These are phyloP conservation scores for Theocolax elegans DNA, from an alignment of 1,140 invertebrate species.

Conservation along the genomic window DNA sequence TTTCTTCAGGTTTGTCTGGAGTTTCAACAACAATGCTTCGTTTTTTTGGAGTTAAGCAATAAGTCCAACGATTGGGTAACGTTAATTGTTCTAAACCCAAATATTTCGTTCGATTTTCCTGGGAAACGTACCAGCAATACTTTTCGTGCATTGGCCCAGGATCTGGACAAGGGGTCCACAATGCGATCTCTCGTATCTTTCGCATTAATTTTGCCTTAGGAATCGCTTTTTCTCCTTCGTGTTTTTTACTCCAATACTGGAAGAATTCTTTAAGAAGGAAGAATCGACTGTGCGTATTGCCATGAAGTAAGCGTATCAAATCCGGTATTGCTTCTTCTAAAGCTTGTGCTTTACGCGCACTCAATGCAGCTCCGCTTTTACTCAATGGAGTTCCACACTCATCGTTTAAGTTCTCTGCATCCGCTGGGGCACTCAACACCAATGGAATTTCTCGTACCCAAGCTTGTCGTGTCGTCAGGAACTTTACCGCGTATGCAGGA, in stretches of 20 bases:
- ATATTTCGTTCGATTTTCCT: constrained; percentile 71
- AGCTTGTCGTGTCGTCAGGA: constrained; percentile 61
- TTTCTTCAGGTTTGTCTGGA: constrained; percentile 40
- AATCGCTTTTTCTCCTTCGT: constrained; percentile 50
- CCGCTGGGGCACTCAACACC: constrained; percentile 48
- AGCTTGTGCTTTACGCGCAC: constrained; percentile 62
- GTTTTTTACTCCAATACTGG: constrained; percentile 66
- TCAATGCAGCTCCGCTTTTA: constrained; percentile 32
- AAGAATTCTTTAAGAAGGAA: constrained; percentile 76
- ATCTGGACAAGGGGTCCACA: constrained; percentile 70
- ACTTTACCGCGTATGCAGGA: constrained; percentile 53
- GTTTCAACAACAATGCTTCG: constrained; percentile 34
- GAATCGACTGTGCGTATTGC: constrained; percentile 71
- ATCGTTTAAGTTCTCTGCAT: constrained; percentile 47
- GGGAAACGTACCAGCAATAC: constrained; percentile 76
- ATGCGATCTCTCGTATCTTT: constrained; percentile 73
- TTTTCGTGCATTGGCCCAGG: constrained; percentile 70
- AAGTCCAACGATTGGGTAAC: constrained; percentile 71
- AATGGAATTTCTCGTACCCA: constrained; percentile 62
- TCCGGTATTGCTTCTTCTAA: constrained; percentile 74
- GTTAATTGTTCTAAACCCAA: constrained; percentile 65
- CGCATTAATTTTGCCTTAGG: constrained; percentile 66
- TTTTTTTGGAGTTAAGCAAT: constrained; percentile 63
- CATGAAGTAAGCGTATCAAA: constrained; percentile 77
- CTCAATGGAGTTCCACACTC: constrained; percentile 42